Conservation (phyloP, 2,113 vertebrate genomes). For the Cacatua alba region DNA sequence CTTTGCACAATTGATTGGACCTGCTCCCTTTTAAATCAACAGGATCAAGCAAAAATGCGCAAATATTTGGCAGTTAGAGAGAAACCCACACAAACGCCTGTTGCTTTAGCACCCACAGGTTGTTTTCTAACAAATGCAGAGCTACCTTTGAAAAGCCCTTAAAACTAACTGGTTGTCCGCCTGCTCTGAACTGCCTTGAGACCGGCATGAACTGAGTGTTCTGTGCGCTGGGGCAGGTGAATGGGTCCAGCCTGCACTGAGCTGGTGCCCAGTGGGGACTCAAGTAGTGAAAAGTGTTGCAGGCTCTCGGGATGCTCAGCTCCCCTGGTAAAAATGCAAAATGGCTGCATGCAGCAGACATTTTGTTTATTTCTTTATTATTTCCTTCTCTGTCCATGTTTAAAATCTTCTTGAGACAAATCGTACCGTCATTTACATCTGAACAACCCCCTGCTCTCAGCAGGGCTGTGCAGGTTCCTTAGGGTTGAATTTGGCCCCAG, state of each 20-base stretch:
- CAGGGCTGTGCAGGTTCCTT: background rate
- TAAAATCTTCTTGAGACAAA: background rate
- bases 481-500: background rate
- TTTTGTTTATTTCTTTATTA: background rate
- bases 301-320: background rate
- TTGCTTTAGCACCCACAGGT: background rate
- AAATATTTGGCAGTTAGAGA: background rate
- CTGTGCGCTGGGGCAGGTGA: background rate
- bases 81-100: background rate
- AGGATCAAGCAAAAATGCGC: background rate
- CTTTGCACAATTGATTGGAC: background rate
- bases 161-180: background rate
- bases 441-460: background rate
- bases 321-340: background rate
- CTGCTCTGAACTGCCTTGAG: background rate
- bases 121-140: background rate
- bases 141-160: background rate
- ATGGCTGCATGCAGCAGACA: background rate
- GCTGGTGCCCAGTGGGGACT: background rate
- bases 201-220: rapidly evolving
- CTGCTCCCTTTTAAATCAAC: background rate
- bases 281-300: background rate
- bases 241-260: rapidly evolving
- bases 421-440: rapidly evolving
- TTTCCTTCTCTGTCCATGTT: background rate